Base-by-base conservation (phyloP, 2,888 invertebrate species). In the Cylindroiulus punctatus region DNA sequence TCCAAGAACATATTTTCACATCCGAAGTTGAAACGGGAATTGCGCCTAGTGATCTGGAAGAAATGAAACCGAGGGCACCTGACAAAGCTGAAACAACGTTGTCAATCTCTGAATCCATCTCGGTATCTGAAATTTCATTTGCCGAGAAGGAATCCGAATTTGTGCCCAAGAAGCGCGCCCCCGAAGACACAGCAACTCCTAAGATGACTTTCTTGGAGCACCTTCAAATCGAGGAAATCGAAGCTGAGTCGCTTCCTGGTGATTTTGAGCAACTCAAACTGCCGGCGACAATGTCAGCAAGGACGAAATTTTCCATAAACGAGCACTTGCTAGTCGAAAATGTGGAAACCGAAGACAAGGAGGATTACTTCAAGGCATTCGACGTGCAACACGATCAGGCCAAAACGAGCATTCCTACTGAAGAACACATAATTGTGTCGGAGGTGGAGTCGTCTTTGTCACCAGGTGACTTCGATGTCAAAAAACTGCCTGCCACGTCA, bases 281-380 rank as follows among this genome's bases (percentile, higher is more conserved):
- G n/a, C 85, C 85, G 8, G 26, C 85, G 32, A 44, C 85, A 44
- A 52, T 40, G 40, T n/a, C 90, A 84, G 90, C 90, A 30, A 87
- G 87, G 88, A 86, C 89, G 88, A 89, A 89, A 86, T 88, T 88
- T 85, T 89, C 90, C 83, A 89, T 89, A 42, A 90, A 89, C 0
- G 90, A 91, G 88, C 90, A 92, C 87, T 84, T 92, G 19, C 89
- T 90, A 88, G 89, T 92, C 26, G 91, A 90, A 1, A 91, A 92
- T 89, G 89, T 91, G 17, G 90, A 90, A 26, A 88, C 90, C 19
- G 90, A 90, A 65, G 91, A 91, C 88, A 90, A 90, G 88, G 90
- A 91, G 87, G 88, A 88, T 87, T 87, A 88, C 5, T 36, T 87
- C 40, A 40, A 30, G 32, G 84, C 76, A n/a, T 40, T 22, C 30